Percentiles rank a stretch among this genome's conserved stretches.
These are phyloP conservation scores for Sciurus vulgaris DNA, from an alignment of 2,797 vertebrate species.

Conservation along the genomic window DNA sequence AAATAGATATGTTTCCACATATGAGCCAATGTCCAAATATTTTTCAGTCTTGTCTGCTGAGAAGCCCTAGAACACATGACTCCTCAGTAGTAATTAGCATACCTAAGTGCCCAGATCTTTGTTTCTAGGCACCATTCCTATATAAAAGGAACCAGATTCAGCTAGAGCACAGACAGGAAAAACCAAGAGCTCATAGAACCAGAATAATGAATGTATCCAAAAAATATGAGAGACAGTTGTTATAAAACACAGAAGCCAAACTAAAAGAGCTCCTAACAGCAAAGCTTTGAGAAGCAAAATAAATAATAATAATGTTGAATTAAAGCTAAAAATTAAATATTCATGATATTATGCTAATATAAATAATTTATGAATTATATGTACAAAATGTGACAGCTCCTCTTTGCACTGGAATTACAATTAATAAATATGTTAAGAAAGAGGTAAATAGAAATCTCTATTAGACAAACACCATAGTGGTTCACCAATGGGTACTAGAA, in stretches of 20 bases:
- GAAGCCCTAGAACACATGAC: background rate
- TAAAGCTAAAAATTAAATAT: background rate
- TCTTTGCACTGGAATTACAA: background rate
- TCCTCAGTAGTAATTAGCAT: background rate
- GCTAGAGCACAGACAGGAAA: background rate
- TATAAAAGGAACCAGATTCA: background rate
- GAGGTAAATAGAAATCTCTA: background rate
- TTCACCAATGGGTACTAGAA: background rate
- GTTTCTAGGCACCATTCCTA: background rate
- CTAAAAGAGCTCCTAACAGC: background rate
- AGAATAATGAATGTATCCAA: background rate
- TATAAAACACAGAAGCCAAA: background rate
- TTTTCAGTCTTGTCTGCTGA: background rate
- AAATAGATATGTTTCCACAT: background rate
- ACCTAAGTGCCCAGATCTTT: background rate
- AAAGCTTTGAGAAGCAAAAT: slow-evolving; percentile 57
- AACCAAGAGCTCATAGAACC: background rate
- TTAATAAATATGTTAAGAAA: slow-evolving; percentile 14
- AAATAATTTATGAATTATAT: slow-evolving; percentile 25
- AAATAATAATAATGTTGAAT: background rate
- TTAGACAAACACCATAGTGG: background rate
- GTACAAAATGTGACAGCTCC: background rate
- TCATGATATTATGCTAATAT: background rate
- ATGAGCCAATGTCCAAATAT: background rate
- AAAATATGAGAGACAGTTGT: background rate